A percentile compares a stretch with the other conserved stretches of the same genome.
Conservation (phyloP, 1,140 invertebrate genomes). For the Eciton burchellii region DNA sequence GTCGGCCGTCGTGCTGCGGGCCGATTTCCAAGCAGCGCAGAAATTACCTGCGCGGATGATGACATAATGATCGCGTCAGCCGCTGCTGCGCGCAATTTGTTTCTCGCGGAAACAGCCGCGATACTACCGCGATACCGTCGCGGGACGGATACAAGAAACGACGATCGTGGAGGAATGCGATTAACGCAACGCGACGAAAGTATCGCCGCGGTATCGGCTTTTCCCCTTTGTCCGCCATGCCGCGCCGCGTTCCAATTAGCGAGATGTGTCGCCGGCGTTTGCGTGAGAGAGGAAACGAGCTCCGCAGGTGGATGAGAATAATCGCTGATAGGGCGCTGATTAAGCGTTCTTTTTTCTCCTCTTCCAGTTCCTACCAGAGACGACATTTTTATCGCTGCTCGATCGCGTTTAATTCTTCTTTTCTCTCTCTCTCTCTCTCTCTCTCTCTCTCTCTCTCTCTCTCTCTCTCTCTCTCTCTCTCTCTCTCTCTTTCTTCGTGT, state of each 20-base stretch:
- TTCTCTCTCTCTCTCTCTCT: not conserved
- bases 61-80: constrained; percentile 54
- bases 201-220: constrained; percentile 3
- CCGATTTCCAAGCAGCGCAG: constrained; percentile 52
- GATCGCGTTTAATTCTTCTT: no score
- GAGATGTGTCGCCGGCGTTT: constrained; percentile 2
- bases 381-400: not conserved
- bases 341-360: not conserved
- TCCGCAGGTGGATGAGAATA: not conserved
- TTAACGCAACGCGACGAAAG: constrained; percentile 36
- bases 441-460: no score
- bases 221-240: not conserved
- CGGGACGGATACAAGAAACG: constrained; percentile 13
- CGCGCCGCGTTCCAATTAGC: constrained; percentile 28
- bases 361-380: not conserved
- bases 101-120: constrained; percentile 8
- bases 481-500: no score
- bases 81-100: constrained; percentile 41
- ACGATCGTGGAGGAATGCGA: constrained; percentile 1
- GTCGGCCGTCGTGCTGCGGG: constrained; percentile 16
- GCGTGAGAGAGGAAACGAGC: not conserved
- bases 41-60: constrained; percentile 52
- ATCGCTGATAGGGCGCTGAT: not conserved
- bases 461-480: not conserved
- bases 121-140: not conserved